Conservation (phyloP, 53 echinoderm and acorn worm species). For the Glandiceps talaboti region DNA sequence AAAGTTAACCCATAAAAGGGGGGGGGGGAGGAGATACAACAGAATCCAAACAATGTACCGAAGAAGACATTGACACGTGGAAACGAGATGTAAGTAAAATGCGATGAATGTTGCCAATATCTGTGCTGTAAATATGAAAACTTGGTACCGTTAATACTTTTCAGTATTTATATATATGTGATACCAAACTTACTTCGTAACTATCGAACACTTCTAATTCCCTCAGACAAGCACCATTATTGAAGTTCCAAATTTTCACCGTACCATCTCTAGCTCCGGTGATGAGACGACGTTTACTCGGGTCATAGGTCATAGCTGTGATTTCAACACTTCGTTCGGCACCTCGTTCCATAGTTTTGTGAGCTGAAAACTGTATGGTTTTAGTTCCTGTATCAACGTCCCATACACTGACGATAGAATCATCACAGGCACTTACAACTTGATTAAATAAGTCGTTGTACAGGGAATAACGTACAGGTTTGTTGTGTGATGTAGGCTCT, state of each 20-base stretch:
- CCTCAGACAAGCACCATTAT: slow-evolving; percentile 90
- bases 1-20: too few species aligned
- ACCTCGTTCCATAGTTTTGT: slow-evolving; percentile 52
- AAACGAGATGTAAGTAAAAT: too few species aligned
- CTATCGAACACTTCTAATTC: slow-evolving; percentile 77
- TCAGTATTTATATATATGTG: too few species aligned
- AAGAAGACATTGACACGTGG: too few species aligned
- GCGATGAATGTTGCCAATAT: too few species aligned
- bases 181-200: slow-evolving; percentile 68
- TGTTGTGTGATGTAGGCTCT: slow-evolving; percentile 49
- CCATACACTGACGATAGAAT: slow-evolving; percentile 97
- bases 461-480: slow-evolving; percentile 70
- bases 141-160: too few species aligned
- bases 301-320: slow-evolving; percentile 99
- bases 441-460: slow-evolving; percentile 91
- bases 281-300: slow-evolving; percentile 58
- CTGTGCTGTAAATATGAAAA: too few species aligned
- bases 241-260: slow-evolving; percentile 98
- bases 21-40: too few species aligned
- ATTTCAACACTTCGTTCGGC: slow-evolving; percentile 83
- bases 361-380: slow-evolving; percentile 64
- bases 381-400: slow-evolving; percentile 80
- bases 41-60: too few species aligned
- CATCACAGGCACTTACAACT: slow-evolving; percentile 73
- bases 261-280: slow-evolving; percentile 89